Conservation (phyloP, 2,888 invertebrate genomes). For the Chalcosyrphus nemorum region DNA sequence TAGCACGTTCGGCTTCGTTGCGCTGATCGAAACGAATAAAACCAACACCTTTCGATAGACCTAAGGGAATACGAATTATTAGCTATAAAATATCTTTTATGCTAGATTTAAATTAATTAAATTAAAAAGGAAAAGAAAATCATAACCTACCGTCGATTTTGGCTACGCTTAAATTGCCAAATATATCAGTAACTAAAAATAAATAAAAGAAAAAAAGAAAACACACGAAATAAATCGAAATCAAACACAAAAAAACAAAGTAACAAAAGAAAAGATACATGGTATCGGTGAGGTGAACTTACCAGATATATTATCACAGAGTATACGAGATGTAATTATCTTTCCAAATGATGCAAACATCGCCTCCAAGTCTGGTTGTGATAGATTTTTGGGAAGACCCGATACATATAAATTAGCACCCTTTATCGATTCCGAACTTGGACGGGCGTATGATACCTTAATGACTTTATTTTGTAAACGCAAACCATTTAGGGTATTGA, state of each 20-base stretch:
- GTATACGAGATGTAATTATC: conserved; percentile 97
- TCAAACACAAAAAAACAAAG: conserved; percentile 38
- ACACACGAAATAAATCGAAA: conserved; percentile 24
- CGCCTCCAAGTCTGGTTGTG: conserved; percentile 96
- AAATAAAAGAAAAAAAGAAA: conserved; percentile 47
- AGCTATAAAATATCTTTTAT: neutral
- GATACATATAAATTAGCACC: conserved; percentile 99
- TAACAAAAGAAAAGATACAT: neutral
- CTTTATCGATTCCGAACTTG: conserved; percentile 98
- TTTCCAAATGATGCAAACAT: conserved; percentile 97
- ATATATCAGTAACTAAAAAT: conserved; percentile 71
- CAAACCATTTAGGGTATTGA: conserved; percentile 98
- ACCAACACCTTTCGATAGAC: conserved; percentile 96
- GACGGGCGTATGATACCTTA: conserved; percentile 98
- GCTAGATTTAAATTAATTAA: neutral
- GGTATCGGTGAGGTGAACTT: conserved; percentile 45
- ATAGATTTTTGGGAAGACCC: conserved; percentile 98
- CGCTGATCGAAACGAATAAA: conserved; percentile 97
- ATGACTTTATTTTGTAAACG: conserved; percentile 99
- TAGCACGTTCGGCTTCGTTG: conserved; percentile 94
- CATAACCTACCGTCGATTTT: conserved; percentile 59
- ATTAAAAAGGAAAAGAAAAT: conserved; percentile 25
- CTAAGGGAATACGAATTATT: conserved; percentile 82
- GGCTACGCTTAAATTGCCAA: conserved; percentile 65
- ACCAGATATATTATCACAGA: conserved; percentile 92